These are phyloP conservation scores for Chrysopilus asiliformis DNA, from an alignment of 2,888 invertebrate genomes.

Conservation along the genomic window DNA sequence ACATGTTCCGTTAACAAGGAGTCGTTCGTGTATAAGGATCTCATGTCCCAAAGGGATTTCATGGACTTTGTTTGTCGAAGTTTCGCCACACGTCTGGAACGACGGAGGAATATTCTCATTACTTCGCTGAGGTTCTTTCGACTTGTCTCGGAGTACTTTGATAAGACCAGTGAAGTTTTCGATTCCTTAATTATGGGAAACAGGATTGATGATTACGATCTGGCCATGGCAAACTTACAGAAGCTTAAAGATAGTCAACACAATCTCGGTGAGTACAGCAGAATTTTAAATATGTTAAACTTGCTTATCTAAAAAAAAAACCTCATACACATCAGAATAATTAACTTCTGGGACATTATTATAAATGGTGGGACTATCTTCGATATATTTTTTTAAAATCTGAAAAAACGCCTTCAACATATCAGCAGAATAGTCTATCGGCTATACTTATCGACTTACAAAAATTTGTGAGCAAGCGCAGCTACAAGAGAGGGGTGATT, in stretches of 20 bases:
- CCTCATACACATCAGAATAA: no score
- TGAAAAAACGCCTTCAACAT: no score
- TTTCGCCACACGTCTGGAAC: slow-evolving; percentile 59
- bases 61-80: slow-evolving; percentile 71
- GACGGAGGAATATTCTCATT: slow-evolving; percentile 57
- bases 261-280: slow-evolving; percentile 41
- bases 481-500: no score
- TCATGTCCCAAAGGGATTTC: slow-evolving; percentile 60
- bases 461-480: no score
- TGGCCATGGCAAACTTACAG: slow-evolving; percentile 42
- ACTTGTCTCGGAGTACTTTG: slow-evolving; percentile 58
- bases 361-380: no score
- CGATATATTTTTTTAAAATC: no score
- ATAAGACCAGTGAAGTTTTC: slow-evolving; percentile 51
- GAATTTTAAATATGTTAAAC: not conserved
- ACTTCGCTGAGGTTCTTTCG: slow-evolving; percentile 64
- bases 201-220: slow-evolving; percentile 42
- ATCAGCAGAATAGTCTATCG: no score
- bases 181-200: slow-evolving; percentile 51
- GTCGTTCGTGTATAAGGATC: slow-evolving; percentile 41
- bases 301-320: not conserved
- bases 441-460: no score
- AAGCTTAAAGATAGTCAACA: slow-evolving; percentile 48
- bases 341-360: no score
- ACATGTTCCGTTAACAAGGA: slow-evolving; percentile 39